A percentile compares a stretch with the other conserved stretches of the same genome.
Evolutionary conservation across 2,113 vertebrate genomes (phyloP).

Genomic region (Apus apus): DNA sequence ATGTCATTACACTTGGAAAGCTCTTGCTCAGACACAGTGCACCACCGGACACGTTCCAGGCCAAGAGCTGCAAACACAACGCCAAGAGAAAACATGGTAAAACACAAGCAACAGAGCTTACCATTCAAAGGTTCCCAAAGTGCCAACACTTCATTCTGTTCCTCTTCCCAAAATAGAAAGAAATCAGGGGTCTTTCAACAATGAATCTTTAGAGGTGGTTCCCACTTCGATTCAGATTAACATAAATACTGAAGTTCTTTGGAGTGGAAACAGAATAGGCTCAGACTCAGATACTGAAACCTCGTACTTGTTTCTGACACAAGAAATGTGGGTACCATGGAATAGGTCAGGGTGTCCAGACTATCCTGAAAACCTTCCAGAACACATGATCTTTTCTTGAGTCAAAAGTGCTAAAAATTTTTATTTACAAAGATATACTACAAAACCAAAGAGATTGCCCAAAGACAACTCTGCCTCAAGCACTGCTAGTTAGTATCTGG

Average conservation of each 20-base stretch:
- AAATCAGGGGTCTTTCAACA: background rate
- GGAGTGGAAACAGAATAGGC: background rate
- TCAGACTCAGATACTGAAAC: background rate
- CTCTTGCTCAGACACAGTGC: conserved; percentile 82
- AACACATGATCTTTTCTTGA: background rate
- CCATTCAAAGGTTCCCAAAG: background rate
- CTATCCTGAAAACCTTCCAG: background rate
- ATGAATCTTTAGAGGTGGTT: background rate
- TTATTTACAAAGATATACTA: background rate
- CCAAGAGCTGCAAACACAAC: conserved; percentile 68
- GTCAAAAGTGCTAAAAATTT: background rate
- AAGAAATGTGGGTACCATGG: background rate
- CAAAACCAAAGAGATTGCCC: background rate
- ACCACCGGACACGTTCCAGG: conserved; percentile 84
- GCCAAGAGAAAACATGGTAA: background rate
- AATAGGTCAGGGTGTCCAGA: background rate
- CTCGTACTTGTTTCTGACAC: background rate
- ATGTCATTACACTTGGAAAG: conserved; percentile 85
- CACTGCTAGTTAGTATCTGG: background rate
- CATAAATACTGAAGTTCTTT: background rate
- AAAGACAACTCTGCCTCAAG: background rate
- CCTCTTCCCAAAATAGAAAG: background rate
- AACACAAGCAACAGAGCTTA: background rate
- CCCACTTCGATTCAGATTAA: background rate
- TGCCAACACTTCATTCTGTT: background rate